Conservation (phyloP, 2,113 vertebrate genomes). For the Actenoides lindsayi region DNA sequence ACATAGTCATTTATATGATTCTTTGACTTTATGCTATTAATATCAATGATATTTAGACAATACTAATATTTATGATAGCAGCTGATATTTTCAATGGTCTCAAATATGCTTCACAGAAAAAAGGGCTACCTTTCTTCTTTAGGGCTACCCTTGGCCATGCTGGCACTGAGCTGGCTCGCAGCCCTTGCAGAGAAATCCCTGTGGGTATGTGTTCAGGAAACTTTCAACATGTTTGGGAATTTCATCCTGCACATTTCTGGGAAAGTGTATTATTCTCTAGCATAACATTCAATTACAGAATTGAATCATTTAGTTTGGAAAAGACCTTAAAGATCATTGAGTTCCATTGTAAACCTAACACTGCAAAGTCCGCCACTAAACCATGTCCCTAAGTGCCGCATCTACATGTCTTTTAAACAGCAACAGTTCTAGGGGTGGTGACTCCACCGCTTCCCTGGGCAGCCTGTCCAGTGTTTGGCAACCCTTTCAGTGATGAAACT, state of each 20-base stretch:
- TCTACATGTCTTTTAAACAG: no score
- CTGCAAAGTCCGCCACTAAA: no score
- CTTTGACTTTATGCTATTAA: not conserved
- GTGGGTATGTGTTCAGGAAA: rapidly evolving
- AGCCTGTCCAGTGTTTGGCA: no score
- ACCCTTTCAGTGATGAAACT: no score
- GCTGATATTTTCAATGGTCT: not conserved
- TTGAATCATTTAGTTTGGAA: not conserved
- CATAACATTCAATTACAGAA: not conserved
- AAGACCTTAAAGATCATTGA: not conserved
- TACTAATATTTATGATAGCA: not conserved
- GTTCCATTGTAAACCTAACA: no score
- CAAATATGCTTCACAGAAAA: not conserved
- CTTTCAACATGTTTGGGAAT: not conserved
- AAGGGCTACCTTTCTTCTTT: no score
- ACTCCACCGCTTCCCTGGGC: no score
- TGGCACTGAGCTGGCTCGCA: rapidly evolving
- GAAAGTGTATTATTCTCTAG: not conserved
- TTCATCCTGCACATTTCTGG: not conserved
- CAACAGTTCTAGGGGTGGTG: no score
- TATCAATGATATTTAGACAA: not conserved
- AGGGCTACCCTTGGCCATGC: rapidly evolving
- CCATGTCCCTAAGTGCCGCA: no score
- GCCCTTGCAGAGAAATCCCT: rapidly evolving
- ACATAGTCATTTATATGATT: not conserved